Evolutionary conservation across 2,113 vertebrate genomes (phyloP).

Genomic region (Plecturocebus donacophilus): DNA sequence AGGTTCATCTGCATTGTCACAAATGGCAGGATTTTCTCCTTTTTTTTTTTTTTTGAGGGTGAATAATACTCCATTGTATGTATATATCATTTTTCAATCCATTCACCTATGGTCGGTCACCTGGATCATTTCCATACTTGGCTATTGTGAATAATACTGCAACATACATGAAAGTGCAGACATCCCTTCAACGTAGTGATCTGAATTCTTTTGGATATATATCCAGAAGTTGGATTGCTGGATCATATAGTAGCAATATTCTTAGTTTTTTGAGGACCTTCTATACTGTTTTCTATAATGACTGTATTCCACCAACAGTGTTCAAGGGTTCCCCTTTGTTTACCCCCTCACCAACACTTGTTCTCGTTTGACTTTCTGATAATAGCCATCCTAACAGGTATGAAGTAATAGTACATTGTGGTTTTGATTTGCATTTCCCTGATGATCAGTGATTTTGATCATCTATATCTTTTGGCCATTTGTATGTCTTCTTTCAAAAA

Average conservation of each 20-base stretch:
- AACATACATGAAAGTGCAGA: neutral
- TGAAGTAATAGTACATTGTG: neutral
- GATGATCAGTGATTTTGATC: neutral
- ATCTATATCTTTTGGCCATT: neutral
- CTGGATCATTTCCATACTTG: neutral
- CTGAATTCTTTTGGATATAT: neutral
- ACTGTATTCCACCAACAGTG: neutral
- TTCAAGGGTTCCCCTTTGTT: neutral
- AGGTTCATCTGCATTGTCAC: neutral
- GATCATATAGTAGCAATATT: neutral
- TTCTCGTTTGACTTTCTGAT: neutral
- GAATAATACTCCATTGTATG: neutral
- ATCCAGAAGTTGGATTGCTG: neutral
- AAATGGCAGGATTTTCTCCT: neutral
- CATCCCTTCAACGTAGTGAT: neutral
- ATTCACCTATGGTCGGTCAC: neutral
- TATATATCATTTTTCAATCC: neutral
- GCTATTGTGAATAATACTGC: neutral
- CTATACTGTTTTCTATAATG: neutral
- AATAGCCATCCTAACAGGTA: too few species aligned
- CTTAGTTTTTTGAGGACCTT: neutral
- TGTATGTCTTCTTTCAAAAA: neutral
- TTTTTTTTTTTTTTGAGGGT: neutral
- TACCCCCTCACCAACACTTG: neutral
- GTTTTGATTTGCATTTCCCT: neutral